These are phyloP conservation scores for Trigoniulus corallinus DNA, from an alignment of 1,140 invertebrate genomes.

Conservation along the genomic window DNA sequence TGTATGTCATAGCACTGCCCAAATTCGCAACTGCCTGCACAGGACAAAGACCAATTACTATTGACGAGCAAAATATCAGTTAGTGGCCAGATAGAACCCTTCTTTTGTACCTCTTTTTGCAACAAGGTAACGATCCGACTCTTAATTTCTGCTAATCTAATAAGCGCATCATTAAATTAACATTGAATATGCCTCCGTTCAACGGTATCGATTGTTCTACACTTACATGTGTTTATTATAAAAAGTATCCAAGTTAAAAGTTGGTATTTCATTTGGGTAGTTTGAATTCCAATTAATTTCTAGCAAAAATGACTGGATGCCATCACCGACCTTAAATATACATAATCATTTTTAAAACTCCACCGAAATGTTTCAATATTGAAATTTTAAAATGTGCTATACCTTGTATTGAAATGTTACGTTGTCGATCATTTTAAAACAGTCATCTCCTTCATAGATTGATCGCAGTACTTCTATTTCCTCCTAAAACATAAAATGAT, in stretches of 20 bases:
- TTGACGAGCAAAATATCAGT: background rate
- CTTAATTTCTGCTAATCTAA: no score
- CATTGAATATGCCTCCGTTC: background rate
- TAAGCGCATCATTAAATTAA: no score
- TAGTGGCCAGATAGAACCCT: background rate
- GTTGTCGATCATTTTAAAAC: constrained; percentile 60
- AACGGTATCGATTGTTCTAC: background rate
- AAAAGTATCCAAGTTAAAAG: constrained; percentile 74
- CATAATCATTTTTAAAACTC: background rate
- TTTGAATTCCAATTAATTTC: constrained; percentile 69
- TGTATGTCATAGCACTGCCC: constrained; percentile 85
- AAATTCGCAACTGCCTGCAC: constrained; percentile 48
- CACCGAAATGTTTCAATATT: background rate
- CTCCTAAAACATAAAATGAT: constrained; percentile 33
- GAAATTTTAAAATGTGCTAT: constrained; percentile 19
- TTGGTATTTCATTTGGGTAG: constrained; percentile 67
- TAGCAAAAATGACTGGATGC: constrained; percentile 61
- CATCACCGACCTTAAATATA: constrained; percentile 31
- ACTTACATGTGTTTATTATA: constrained; percentile 87
- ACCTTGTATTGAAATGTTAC: constrained; percentile 84
- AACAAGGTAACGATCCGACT: background rate
- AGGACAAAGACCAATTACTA: constrained; percentile 2
- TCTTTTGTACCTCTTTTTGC: background rate
- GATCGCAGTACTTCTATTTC: constrained; percentile 78
- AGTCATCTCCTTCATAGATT: constrained; percentile 82